Conservation (phyloP, 2,888 invertebrate species). For the Drosophila prolongata region DNA sequence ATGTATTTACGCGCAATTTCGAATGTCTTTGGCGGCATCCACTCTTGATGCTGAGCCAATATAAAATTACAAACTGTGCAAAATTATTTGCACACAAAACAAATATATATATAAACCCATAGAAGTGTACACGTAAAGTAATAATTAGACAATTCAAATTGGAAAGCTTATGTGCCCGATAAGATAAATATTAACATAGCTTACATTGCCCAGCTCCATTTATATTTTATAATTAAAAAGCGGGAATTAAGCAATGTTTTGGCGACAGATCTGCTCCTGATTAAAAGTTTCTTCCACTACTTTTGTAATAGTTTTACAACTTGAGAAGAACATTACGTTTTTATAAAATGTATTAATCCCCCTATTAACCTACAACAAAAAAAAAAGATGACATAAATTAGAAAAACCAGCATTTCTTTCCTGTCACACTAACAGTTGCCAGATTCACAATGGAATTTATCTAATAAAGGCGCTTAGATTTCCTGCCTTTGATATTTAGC, state of each 20-base stretch:
- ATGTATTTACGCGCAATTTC: constrained; percentile 26
- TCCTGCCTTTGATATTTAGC: constrained; percentile 47
- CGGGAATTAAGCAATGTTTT: too few relatives aligned
- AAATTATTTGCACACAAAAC: constrained; percentile 17
- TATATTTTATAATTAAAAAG: too few relatives aligned
- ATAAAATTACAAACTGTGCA: constrained; percentile 47
- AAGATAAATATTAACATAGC: too few relatives aligned
- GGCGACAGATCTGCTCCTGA: too few relatives aligned
- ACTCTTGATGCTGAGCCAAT: constrained; percentile 41
- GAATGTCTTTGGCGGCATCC: not conserved
- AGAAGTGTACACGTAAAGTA: not conserved
- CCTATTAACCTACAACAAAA: not conserved
- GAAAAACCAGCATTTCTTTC: not conserved
- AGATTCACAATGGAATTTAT: constrained; percentile 33
- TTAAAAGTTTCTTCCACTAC: too few relatives aligned
- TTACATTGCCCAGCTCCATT: too few relatives aligned
- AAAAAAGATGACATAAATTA: not conserved
- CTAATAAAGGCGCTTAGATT: constrained; percentile 29
- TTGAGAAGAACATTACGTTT: not conserved
- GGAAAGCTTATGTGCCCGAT: not conserved
- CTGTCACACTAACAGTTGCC: constrained; percentile 12
- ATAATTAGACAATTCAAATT: not conserved
- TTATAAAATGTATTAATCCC: not conserved
- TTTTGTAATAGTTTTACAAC: too few relatives aligned
- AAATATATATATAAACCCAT: constrained; percentile 5